These are phyloP conservation scores for Neolamprologus falcicula DNA, from an alignment of 2,113 vertebrate genomes.

Conservation along the genomic window DNA sequence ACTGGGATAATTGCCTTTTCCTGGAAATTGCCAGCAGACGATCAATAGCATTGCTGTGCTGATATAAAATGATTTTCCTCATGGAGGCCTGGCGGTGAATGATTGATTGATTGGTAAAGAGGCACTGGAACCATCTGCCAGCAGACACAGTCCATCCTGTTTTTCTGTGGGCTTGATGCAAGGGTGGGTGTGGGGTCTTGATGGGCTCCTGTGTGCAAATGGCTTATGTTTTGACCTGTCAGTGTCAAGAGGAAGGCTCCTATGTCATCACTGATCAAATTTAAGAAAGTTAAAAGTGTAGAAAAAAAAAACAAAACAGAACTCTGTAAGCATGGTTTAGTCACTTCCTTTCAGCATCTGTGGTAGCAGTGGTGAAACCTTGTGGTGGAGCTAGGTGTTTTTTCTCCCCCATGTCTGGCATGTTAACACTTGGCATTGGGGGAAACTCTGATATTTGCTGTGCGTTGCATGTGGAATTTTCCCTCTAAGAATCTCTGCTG, in stretches of 20 bases:
- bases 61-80: slow-evolving; percentile 23
- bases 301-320: background rate
- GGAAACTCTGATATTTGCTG: background rate
- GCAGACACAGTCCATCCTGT: background rate
- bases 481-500: background rate
- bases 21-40: background rate
- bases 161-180: background rate
- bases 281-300: background rate
- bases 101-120: background rate
- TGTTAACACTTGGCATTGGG: slow-evolving; percentile 23
- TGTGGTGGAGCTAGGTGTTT: background rate
- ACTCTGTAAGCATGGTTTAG: background rate
- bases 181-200: background rate
- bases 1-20: slow-evolving; percentile 1
- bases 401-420: background rate
- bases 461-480: background rate
- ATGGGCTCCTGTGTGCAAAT: background rate
- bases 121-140: slow-evolving; percentile 14
- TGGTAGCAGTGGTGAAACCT: slow-evolving; percentile 1
- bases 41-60: slow-evolving; percentile 41
- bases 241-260: background rate
- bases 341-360: background rate
- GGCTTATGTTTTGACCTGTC: background rate
- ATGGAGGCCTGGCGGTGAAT: background rate
- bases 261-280: background rate